Conservation (phyloP, 2,797 vertebrate species). For the Aphelocoma californica region DNA sequence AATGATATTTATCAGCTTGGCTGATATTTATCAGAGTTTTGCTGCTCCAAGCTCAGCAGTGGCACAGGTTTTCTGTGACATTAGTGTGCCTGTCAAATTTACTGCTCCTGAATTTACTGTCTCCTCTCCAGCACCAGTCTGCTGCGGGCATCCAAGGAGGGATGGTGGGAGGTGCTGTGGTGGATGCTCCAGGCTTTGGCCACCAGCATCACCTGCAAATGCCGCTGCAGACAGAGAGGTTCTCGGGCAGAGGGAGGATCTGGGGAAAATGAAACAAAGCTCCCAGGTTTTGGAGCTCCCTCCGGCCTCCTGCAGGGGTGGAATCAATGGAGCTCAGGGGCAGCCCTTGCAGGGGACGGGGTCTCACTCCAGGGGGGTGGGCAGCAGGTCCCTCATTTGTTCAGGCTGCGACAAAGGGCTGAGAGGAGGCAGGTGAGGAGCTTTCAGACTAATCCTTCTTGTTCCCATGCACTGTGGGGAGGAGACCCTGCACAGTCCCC, state of each 20-base stretch:
- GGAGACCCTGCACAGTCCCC: neutral
- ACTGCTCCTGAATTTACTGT: neutral
- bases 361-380: fast-evolving
- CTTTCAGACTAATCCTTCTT: neutral
- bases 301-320: neutral
- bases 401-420: neutral
- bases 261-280: neutral
- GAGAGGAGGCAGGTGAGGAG: neutral
- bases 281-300: neutral
- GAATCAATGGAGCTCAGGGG: fast-evolving
- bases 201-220: neutral
- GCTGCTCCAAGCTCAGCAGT: neutral
- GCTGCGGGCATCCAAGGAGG: neutral
- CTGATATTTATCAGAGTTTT: neutral
- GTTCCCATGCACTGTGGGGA: fast-evolving
- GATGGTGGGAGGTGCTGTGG: fast-evolving
- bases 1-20: neutral
- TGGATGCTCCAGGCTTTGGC: neutral
- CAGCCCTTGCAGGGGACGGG: neutral
- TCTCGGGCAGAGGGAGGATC: neutral
- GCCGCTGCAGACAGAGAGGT: fast-evolving
- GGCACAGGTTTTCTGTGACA: neutral
- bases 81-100: neutral
- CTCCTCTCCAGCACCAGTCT: neutral
- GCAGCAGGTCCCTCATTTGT: neutral